Evolutionary conservation across 2,797 vertebrate species (phyloP), one percentile per base, ranked within the genome.

Genomic region (Lagodon rhomboides): DNA sequence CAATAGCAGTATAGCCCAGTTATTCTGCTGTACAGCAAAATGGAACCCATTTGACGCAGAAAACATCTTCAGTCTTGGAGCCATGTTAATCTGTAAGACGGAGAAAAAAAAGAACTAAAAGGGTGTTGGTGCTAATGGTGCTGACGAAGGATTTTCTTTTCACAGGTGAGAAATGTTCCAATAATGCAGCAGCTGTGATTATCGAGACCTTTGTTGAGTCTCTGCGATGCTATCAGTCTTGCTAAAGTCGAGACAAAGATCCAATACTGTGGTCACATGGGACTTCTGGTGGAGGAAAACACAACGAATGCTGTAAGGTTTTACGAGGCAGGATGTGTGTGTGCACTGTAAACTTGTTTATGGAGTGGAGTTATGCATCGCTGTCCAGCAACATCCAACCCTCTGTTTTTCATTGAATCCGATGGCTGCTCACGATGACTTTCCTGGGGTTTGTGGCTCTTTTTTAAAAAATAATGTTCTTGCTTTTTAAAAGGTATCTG

Each of bases 161-260:
- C 84, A 80, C 85, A 62, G 81, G 68, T 83, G 87, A 89, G 71
- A 84, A 88, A 90, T 85, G 83, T 69, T 82, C 80, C 84, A 87
- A 89, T 87, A 90, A 87, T 47, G 84, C 74, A n/a, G 82, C 64
- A 27, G 75, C 70, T 84, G 87, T 87, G 87, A 87, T 90, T 85
- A 88, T 86, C 51, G 0, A 77, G 73, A 81, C 83, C 87, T 85
- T 77, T 73, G 70, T 82, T 20, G 77, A 47, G 75, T 69, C 72
- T 75, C 64, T 4, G 74, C 8, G 46, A 79, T 67, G 83, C 83
- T 68, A 88, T 91, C 85, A 78, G 79, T 88, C 77, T 75, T 73
- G 74, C 85, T 80, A 62, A 79, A 73, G 73, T 38, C 12, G 1
- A 78, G 74, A 75, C 77, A 80, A 70, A 79, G 84, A 81, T 66